Base-by-base conservation (phyloP, 2,797 vertebrate genomes). In the Acrocephalus scirpaceus region DNA sequence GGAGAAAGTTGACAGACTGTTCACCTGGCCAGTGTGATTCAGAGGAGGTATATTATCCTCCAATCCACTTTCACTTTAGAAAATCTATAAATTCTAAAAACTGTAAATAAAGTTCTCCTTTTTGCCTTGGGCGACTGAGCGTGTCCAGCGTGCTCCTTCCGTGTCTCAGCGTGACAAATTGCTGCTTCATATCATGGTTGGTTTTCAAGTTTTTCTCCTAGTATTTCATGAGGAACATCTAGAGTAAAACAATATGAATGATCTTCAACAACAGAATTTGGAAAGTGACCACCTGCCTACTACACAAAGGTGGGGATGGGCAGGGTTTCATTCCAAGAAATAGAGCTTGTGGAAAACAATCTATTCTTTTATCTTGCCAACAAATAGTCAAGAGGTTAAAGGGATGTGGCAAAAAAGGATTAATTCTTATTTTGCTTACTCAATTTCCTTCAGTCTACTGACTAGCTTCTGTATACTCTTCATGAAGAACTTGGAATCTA, bases 171-270 rank as follows among this genome's bases (percentile, higher is more conserved):
- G n/a, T n/a, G n/a, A n/a, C n/a, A n/a, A 47, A 9, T 42, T 36
- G 36, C 36, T 36, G 36, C 36, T 36, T 36, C 36, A 36, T 36
- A 36, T 36, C 36, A 36, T 9, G 36, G 36, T 36, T 36, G 36
- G 36, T 36, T 36, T 36, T 36, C 36, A 36, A 36, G 36, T 36
- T 36, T 36, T 36, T 58, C 65, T 32, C 27, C 27, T 32, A 60
- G 13, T 25, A 69, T 51, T 51, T 86, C 69, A 13, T 69, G 19
- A 79, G 22, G 22, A 48, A 47, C 9, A 32, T 45, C 48, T 20
- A 50, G 27, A 67, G 13, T 29, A 60, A 10, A 23, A 84, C 47
- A 9, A 72, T 34, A 47, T 0, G 0, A 13, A 42, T 0, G 0
- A 47, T 15, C n/a, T 45, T 53, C 16, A 65, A 27, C 42, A 70